Percentiles rank a stretch among this genome's conserved stretches.
phyloP scores from a whole-genome alignment of 2,888 invertebrate species.

The Pimpla rufipes region DNA sequence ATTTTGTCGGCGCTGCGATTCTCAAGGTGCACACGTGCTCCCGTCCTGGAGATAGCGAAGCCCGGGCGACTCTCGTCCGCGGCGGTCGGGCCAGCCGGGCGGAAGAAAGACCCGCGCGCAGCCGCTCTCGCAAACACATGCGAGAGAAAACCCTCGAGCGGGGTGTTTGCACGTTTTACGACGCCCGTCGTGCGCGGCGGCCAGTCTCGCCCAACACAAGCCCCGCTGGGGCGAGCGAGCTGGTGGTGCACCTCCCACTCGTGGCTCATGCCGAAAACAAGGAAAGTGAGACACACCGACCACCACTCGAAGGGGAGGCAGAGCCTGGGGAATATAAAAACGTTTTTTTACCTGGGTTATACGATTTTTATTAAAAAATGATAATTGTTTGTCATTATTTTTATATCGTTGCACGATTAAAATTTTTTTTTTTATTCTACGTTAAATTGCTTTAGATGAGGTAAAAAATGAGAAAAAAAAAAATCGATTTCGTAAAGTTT shows the following conservation, averaged over 20 bases:
- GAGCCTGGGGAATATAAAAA: background rate
- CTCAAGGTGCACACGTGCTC: slow-evolving; percentile 54
- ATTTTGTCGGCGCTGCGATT: slow-evolving; percentile 23
- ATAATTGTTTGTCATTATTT: no score
- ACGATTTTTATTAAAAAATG: background rate
- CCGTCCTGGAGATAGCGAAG: slow-evolving; percentile 3
- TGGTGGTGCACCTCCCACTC: slow-evolving; percentile 36
- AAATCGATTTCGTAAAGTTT: no score
- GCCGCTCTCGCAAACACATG: slow-evolving; percentile 70
- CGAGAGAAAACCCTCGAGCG: slow-evolving; percentile 60
- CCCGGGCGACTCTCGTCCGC: slow-evolving; percentile 16
- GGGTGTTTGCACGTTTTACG: slow-evolving; percentile 76
- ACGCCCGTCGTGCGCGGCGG: slow-evolving; percentile 53
- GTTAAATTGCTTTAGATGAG: no score
- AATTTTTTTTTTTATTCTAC: no score
- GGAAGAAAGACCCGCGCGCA: slow-evolving; percentile 60
- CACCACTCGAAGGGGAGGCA: background rate
- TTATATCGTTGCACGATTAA: no score
- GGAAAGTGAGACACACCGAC: slow-evolving; percentile 16
- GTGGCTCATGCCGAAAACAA: slow-evolving; percentile 41
- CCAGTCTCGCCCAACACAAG: slow-evolving; percentile 54
- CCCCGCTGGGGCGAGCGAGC: slow-evolving; percentile 11
- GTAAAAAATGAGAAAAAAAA: no score
- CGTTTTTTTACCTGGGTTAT: background rate
- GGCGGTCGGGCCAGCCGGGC: slow-evolving; percentile 35